Conservation (phyloP, 1,140 invertebrate genomes). For the Phymorhynchus buccinoides region DNA sequence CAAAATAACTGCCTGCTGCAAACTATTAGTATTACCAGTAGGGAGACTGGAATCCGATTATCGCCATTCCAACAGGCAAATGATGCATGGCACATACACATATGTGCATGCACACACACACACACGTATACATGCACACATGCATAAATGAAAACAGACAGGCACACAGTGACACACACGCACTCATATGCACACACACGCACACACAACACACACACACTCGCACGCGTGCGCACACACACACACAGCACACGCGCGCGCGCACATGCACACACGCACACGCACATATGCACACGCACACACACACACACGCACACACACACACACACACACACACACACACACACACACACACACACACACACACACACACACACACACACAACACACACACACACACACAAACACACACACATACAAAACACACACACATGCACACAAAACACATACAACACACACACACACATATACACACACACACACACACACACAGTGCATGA, state of each 20-base stretch:
- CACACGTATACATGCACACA: background rate
- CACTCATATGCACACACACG: too few relatives aligned
- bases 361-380: background rate
- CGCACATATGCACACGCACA: background rate
- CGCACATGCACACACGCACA: background rate
- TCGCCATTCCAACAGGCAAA: too few relatives aligned
- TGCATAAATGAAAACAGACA: too few relatives aligned
- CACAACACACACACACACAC: background rate
- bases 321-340: background rate
- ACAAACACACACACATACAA: background rate
- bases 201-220: too few relatives aligned
- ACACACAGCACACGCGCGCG: background rate
- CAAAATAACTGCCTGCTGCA: too few relatives aligned
- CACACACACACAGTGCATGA: background rate
- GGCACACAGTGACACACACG: too few relatives aligned
- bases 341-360: conserved; percentile 5
- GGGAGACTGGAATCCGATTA: too few relatives aligned
- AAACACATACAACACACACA: background rate
- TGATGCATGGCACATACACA: too few relatives aligned
- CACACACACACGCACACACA: background rate
- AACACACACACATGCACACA: background rate
- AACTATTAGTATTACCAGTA: too few relatives aligned
- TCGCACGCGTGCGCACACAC: background rate
- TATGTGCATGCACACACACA: background rate
- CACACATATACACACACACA: background rate